These are phyloP conservation scores for Dascyllus trimaculatus DNA, from an alignment of 2,113 vertebrate species.

Conservation along the genomic window DNA sequence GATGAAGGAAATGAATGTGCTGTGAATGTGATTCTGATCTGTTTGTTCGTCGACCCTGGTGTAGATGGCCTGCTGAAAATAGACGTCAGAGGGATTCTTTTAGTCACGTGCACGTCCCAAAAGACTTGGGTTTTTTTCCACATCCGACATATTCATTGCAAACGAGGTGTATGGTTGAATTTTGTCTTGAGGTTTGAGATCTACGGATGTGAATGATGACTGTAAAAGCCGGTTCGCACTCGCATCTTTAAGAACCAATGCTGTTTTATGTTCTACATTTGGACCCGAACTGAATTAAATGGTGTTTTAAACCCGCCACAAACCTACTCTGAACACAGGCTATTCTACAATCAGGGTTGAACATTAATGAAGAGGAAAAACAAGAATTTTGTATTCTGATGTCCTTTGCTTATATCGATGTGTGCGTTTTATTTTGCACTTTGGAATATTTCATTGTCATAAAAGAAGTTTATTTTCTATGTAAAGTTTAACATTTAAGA, in stretches of 20 bases:
- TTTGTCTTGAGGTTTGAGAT: too few relatives aligned
- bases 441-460: constrained; percentile 82
- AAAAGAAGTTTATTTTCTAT: constrained; percentile 84
- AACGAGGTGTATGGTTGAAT: neutral
- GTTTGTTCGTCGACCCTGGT: constrained; percentile 46
- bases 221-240: neutral
- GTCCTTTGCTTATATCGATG: constrained; percentile 77
- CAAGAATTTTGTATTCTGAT: constrained; percentile 75
- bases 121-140: neutral
- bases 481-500: constrained; percentile 77
- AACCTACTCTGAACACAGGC: constrained; percentile 39
- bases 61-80: constrained; percentile 36
- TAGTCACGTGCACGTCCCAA: constrained; percentile 33
- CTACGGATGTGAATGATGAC: neutral
- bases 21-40: constrained; percentile 63
- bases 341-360: constrained; percentile 62
- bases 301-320: neutral
- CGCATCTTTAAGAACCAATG: too few relatives aligned
- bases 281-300: too few relatives aligned
- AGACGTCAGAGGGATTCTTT: neutral
- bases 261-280: too few relatives aligned
- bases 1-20: constrained; percentile 58
- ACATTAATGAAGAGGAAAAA: constrained; percentile 38
- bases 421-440: constrained; percentile 80
- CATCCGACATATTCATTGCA: constrained; percentile 21